These are phyloP conservation scores for Cerceris rybyensis DNA, from an alignment of 2,888 invertebrate genomes.

Conservation along the genomic window DNA sequence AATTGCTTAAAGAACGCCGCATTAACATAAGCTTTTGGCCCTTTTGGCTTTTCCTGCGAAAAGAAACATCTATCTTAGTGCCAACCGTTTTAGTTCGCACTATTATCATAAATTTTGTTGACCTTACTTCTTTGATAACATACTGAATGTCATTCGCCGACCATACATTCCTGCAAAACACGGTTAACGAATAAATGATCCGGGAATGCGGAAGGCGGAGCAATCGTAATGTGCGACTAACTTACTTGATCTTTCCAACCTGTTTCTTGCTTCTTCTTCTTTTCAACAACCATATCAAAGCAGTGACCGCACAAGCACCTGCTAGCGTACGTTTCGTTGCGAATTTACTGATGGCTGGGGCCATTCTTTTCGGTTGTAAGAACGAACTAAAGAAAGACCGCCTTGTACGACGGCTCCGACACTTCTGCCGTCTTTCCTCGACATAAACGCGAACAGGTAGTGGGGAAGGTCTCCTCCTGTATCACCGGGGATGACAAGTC, in stretches of 20 bases:
- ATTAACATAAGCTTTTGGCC: constrained; percentile 89
- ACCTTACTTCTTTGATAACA: constrained; percentile 87
- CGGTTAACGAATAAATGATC: background rate
- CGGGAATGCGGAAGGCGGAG: background rate
- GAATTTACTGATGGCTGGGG: constrained; percentile 90
- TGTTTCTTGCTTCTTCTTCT: constrained; percentile 68
- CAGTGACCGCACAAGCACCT: constrained; percentile 85
- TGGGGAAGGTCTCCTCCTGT: constrained; percentile 30
- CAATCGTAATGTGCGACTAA: background rate
- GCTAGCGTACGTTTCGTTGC: constrained; percentile 87
- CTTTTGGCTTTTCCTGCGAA: constrained; percentile 80
- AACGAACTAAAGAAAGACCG: constrained; percentile 8
- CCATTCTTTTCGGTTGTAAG: constrained; percentile 83
- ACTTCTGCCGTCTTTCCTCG: constrained; percentile 19
- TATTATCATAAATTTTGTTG: background rate
- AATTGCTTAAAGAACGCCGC: constrained; percentile 89
- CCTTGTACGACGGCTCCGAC: constrained; percentile 6
- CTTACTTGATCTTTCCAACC: constrained; percentile 41
- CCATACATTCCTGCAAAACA: constrained; percentile 82
- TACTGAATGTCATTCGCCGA: constrained; percentile 90
- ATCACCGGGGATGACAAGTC: constrained; percentile 25
- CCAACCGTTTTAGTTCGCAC: constrained; percentile 40
- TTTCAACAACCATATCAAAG: constrained; percentile 75
- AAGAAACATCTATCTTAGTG: constrained; percentile 67
- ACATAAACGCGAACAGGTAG: constrained; percentile 36